Evolutionary conservation across 2,888 invertebrate genomes (phyloP), one percentile per base, ranked within the genome.

Genomic region (Pseudolycoriella hygida): DNA sequence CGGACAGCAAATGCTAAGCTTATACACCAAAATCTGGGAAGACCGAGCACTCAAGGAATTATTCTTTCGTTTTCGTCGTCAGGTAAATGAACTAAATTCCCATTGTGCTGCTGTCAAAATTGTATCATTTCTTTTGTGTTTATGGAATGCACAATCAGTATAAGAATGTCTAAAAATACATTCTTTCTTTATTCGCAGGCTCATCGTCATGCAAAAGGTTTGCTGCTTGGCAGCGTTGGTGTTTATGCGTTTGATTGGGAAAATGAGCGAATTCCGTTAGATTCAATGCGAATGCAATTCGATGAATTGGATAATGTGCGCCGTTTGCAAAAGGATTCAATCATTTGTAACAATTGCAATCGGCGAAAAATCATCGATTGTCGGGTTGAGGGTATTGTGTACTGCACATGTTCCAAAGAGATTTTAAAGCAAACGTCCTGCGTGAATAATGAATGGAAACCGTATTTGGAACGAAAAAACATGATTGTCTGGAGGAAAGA

Each of bases 401-500:
- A 70, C 52, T 74, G 73, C 52, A 56, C 55, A 40, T 71, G 70
- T 55, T 52, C 56, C 5, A 54, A 54, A 12, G 55, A 55, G 2
- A 44, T 17, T 8, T 17, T 30, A 25, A 19, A 25, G 14, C 45
- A 49, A 25, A 55, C 55, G 44, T 46, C 50, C 3, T 47, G 39
- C 14, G 40, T 46, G n/a, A 47, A 51, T 34, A 32, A 47, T 30
- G 18, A 76, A 14, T 86, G 86, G 89, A 68, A 72, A 44, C 81
- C 85, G 0, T 89, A 82, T 57, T 74, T 88, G 53, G 83, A 85
- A 57, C 74, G 81, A 12, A 71, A 80, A 44, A 81, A 86, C 56
- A 76, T 87, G 57, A 68, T 85, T 12, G 79, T 89, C 32, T 90
- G 89, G 89, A 69, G 82, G 47, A 77, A 76, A 52, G 74, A 79